Base-by-base conservation (phyloP, 2,888 invertebrate species). In the Schrankia costaestrigalis region DNA sequence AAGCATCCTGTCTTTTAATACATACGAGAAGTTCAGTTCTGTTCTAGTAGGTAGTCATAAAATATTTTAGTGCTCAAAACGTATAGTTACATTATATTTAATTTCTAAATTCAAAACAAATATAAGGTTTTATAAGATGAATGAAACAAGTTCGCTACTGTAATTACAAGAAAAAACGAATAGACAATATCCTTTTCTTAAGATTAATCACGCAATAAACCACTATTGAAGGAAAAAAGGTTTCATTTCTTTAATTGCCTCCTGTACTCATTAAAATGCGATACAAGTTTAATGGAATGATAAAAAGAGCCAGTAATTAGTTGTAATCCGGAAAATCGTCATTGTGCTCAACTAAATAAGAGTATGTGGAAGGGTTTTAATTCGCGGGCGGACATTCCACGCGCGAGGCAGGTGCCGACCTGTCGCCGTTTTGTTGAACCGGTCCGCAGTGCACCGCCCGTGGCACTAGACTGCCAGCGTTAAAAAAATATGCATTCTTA, bases 391-490 rank as follows among this genome's bases (percentile, higher is more conserved):
- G 70, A 71, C 82, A 80, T 82, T 76, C 80, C 76, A 48, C 50
- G 63, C 57, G 55, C 58, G 47, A 52, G 64, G 72, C 84, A 83
- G 84, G 84, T 84, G 83, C 71, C 74, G 77, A 79, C 83, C 64
- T 74, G 83, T 79, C 76, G 70, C 54, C 50, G 62, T 38, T 46
- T 47, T 48, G 58, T 52, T 32, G 54, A 71, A 78, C 80, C 75
- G 77, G 78, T 78, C 73, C 51, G 41, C 25, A 25, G 39, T 22
- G 32, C 34, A 45, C 46, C 41, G 40, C 31, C 30, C 59, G 50
- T 46, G 48, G 54, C 59, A 63, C 52, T 57, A 48, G 41, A 56
- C 62, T 50, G 55, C 44, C 54, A 45, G 27, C 41, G 49, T 29
- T 47, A 62, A 69, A 71, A 69, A 66, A 56, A 57, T 47, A 47